Evolutionary conservation across 92 coral and sea anemone genomes (phyloP), one percentile per base, ranked within the genome.

Genomic region (Zoanthus gigantus): DNA sequence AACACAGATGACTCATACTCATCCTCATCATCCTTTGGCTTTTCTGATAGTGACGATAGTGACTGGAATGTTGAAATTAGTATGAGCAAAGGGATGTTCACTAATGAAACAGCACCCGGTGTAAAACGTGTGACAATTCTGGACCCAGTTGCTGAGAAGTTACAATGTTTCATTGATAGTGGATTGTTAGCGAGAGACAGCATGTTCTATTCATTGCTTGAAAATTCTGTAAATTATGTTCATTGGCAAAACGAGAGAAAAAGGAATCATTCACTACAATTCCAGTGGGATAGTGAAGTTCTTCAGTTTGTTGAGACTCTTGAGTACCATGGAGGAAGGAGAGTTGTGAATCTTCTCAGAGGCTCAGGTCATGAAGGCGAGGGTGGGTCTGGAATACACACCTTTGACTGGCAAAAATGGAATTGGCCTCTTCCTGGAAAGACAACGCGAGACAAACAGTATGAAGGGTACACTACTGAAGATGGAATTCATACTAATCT

Each of bases 391-490:
- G 87, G 87, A 31, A 68, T 69, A 44, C 65, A 69, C 77, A 44
- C 87, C 47, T 83, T 83, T 69, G 87, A 83, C 87, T 83, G 87
- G 87, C 30, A 18, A 31, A 67, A 65, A 46, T 82, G 86, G 93
- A 90, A 90, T 73, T 86, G 90, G 90, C 90, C 93, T 5, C 78
- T 86, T 10, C 90, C 93, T 28, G 90, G 90, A 78, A 80, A 81
- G 72, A 86, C 93, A 81, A 90, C 90, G 45, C 80, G 90, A 47
- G 84, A 46, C 75, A 82, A 71, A 52, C 54, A 82, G 56, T n/a
- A 68, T 68, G 29, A 69, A 34, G 75, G 76, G 46, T 83, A 83
- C 65, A 66, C 87, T 66, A 83, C 65, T 56, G 77, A 83, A 60
- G 52, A 73, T 83, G 87, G 77, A 23, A 83, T 61, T 32, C 87